Base-by-base conservation (phyloP, 2,113 vertebrate genomes). In the Bombycilla garrulus region DNA sequence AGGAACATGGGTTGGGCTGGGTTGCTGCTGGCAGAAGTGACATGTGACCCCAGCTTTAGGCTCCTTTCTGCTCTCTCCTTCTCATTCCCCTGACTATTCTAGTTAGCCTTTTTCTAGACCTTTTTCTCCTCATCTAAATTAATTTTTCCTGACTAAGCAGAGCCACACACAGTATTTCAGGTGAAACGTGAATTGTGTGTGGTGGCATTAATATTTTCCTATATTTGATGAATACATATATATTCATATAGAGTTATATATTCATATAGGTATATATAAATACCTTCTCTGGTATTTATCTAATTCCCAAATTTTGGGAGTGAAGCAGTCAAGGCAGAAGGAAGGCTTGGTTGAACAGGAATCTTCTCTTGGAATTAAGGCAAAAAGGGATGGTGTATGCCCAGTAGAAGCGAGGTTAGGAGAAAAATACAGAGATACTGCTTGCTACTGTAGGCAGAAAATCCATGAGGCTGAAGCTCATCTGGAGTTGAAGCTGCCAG, bases 391-490 rank as follows among this genome's bases (percentile, higher is more conserved):
- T 35, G 16, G 11, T 26, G 14, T 26, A 58, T 31, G 25, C 44
- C 15, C 44, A 31, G 25, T 25, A 56, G 51, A 76, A 76, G 22
- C 0, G 2, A 58, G 10, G 20, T 35, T 29, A 21, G 13, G 16
- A 57, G 13, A 12, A 56, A 64, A 76, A 50, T 4, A 25, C 7
- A 35, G 61, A 66, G 14, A 66, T 42, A 17, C 17, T 58, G 2
- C 36, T 67, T 58, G 44, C 9, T 35, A 35, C 44, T 31, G 13
- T 23, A 38, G 11, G 12, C 15, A 47, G 40, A 56, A 84, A 65
- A 84, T 28, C 47, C 0, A 0, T 40, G 58, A 0, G 2, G 28
- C 28, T 50, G 47, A 47, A 84, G 28, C 19, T 84, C 50, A 24
- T 0, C n/a, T 56, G 50, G 58, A 47, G 29, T n/a, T 47, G 50